phyloP scores from a whole-genome alignment of 53 echinoderm and acorn worm genomes.

The Holothuria leucospilota region DNA sequence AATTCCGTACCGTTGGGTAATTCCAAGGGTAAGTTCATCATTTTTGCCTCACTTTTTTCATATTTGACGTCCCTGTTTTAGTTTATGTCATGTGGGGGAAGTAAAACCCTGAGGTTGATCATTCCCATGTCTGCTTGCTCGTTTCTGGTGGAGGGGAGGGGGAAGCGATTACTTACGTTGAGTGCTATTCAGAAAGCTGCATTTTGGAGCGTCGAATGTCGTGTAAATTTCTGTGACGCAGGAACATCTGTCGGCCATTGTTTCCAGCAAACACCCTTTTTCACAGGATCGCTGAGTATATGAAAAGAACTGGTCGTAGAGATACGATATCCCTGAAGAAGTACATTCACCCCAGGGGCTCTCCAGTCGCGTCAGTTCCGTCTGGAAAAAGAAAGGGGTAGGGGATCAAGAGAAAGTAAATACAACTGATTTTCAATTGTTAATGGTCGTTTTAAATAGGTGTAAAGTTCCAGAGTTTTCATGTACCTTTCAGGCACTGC shows the following conservation, averaged over 20 bases:
- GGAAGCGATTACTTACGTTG: slow-evolving; percentile 77
- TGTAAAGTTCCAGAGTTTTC: no score
- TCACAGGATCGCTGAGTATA: slow-evolving; percentile 73
- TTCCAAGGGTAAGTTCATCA: no score
- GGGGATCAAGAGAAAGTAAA: no score
- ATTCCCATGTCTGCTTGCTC: no score
- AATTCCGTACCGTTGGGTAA: no score
- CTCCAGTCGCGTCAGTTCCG: slow-evolving; percentile 48
- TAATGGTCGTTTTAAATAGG: no score
- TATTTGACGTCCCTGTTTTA: no score
- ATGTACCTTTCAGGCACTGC: no score
- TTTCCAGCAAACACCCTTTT: slow-evolving; percentile 64
- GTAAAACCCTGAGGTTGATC: no score
- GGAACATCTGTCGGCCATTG: slow-evolving; percentile 63
- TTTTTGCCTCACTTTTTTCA: no score
- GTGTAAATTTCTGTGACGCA: slow-evolving; percentile 75
- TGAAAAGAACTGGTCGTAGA: not conserved
- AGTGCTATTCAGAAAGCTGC: slow-evolving; percentile 77
- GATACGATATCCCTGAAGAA: slow-evolving; percentile 41
- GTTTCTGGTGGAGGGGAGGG: not conserved
- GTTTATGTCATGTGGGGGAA: no score
- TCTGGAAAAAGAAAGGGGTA: not conserved
- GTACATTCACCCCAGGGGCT: slow-evolving; percentile 68
- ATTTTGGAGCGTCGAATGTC: slow-evolving; percentile 55
- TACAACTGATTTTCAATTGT: no score